Base-by-base conservation (phyloP, 2,797 vertebrate species). In the Spinus pinus region DNA sequence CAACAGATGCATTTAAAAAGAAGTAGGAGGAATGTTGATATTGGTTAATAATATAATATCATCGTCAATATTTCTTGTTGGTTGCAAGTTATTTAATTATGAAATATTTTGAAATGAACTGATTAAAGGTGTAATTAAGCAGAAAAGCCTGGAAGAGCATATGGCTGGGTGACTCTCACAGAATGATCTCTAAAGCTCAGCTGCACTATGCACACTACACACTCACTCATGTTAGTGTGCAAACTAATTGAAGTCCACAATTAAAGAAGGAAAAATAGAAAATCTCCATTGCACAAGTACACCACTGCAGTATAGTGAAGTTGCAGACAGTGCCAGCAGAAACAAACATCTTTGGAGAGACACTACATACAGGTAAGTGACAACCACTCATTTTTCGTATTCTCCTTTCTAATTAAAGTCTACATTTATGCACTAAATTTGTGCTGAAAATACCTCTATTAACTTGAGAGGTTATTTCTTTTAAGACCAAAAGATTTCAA, bases 131-230 rank as follows among this genome's bases (percentile, higher is more conserved):
- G 20, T 53, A 88, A 85, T 72, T 77, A 93, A 71, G 57, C 1
- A 50, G 72, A 81, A 91, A 89, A 96, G 61, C 79, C 73, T 80
- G 37, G 50, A 74, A 78, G 81, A 95, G 50, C 90, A 93, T 65
- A 87, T 83, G 84, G 86, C 79, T 87, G 79, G 27, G 39, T n/a
- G 41, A 78, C 39, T 72, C 69, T 88, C 37, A 67, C 31, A 71
- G 65, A 79, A 51, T 41, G 78, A 85, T 86, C 81, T 80, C 81
- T 74, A 33, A 71, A 89, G 67, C 84, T 82, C 57, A 83, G 79
- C 67, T 86, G 51, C 46, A 24, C 65, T 58, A 25, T 6, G 12
- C 61, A 39, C 30, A 12, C 28, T 54, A 54, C 23, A 66, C 23
- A 53, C 67, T 73, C 51, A 81, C 14, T 21, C 39, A 75, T 7